These are phyloP conservation scores for Trichogramma pretiosum DNA, from an alignment of 1,140 invertebrate species.

Conservation along the genomic window DNA sequence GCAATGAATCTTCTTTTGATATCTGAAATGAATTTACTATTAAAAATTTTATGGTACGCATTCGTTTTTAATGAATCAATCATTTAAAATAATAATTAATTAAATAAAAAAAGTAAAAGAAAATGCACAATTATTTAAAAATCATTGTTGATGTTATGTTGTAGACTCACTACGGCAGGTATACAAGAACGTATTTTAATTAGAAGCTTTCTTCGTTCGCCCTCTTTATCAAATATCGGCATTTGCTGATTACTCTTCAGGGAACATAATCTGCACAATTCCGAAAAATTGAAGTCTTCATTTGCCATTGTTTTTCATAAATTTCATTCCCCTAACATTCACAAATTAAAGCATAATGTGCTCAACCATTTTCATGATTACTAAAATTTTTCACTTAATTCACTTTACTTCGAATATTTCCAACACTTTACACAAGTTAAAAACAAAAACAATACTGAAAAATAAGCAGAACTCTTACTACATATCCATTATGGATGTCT, in stretches of 20 bases:
- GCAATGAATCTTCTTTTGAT: conserved; percentile 60
- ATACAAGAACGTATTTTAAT: conserved; percentile 60
- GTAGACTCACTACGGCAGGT: conserved; percentile 52
- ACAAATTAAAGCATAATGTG: too few relatives aligned
- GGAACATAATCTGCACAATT: conserved; percentile 59
- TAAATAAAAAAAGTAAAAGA: not conserved
- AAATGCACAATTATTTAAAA: not conserved
- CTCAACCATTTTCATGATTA: too few relatives aligned
- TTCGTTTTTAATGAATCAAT: not conserved
- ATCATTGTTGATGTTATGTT: not conserved
- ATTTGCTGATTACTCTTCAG: conserved; percentile 54
- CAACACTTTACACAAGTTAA: too few relatives aligned
- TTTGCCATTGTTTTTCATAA: conserved; percentile 50
- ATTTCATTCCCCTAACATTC: not conserved
- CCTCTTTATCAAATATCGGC: conserved; percentile 61
- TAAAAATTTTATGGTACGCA: not conserved
- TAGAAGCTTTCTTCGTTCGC: conserved; percentile 57
- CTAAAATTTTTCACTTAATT: too few relatives aligned
- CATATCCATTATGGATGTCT: too few relatives aligned
- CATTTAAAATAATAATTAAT: not conserved
- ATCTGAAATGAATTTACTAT: conserved; percentile 43
- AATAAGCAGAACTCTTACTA: too few relatives aligned
- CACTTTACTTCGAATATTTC: too few relatives aligned
- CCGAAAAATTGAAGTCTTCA: conserved; percentile 58
- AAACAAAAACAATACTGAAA: too few relatives aligned